These are phyloP conservation scores for Andrena camellia DNA, from an alignment of 2,888 invertebrate species.

Conservation along the genomic window DNA sequence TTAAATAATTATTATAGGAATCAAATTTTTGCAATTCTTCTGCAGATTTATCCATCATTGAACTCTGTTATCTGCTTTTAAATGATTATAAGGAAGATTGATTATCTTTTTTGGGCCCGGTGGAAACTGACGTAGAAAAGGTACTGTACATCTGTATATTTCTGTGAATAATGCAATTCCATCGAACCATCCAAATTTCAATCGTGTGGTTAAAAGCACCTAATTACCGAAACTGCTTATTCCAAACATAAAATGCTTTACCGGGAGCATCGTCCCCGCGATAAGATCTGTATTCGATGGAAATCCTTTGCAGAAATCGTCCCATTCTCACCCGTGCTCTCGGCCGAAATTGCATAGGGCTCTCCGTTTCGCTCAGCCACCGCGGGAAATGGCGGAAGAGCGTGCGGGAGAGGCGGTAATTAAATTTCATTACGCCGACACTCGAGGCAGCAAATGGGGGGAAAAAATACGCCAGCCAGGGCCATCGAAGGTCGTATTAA, in stretches of 20 bases:
- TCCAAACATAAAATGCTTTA: not conserved
- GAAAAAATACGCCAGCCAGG: constrained; percentile 29
- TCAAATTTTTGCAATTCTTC: too few species aligned
- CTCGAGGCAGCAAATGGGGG: constrained; percentile 18
- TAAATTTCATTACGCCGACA: constrained; percentile 47
- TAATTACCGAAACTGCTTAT: too few species aligned
- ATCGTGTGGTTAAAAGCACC: too few species aligned
- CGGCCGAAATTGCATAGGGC: not conserved
- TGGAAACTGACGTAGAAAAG: too few species aligned
- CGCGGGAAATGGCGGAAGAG: not conserved
- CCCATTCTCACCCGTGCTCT: not conserved
- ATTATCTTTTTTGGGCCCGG: too few species aligned
- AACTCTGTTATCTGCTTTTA: too few species aligned
- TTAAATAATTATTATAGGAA: too few species aligned
- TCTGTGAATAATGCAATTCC: too few species aligned
- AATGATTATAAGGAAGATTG: too few species aligned
- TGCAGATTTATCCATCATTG: too few species aligned
- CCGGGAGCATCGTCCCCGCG: not conserved
- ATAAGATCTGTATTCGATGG: not conserved
- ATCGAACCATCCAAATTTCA: too few species aligned
- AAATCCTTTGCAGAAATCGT: constrained; percentile 11
- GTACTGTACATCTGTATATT: too few species aligned
- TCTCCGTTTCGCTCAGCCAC: not conserved
- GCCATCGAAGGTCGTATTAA: constrained; percentile 45
- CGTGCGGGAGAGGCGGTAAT: constrained; percentile 14